phyloP scores from a whole-genome alignment of 2,797 vertebrate genomes.

The Argyrosomus regius region DNA sequence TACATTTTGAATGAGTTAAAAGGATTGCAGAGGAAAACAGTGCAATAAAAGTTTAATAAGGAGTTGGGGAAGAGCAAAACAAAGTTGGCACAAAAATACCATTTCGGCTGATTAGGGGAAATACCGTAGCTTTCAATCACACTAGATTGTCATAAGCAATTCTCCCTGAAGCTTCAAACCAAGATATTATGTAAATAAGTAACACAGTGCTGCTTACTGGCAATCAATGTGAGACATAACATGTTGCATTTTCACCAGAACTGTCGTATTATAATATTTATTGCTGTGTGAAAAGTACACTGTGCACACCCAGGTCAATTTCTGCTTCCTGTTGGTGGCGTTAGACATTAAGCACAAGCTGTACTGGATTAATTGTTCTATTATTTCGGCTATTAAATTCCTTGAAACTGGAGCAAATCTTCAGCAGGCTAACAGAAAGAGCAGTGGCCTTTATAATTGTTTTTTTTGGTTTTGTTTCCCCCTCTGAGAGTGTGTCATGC shows the following conservation, averaged over 20 bases:
- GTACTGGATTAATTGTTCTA: not conserved
- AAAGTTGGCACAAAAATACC: constrained; percentile 57
- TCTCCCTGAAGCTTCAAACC: constrained; percentile 28
- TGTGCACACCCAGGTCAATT: not conserved
- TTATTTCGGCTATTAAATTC: constrained; percentile 16
- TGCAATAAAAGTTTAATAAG: constrained; percentile 70
- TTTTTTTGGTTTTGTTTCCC: not conserved
- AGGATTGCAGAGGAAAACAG: constrained; percentile 52
- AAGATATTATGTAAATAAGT: constrained; percentile 27
- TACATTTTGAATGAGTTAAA: constrained; percentile 65
- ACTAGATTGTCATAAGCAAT: constrained; percentile 24
- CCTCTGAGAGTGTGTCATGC: constrained; percentile 34
- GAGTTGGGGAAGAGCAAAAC: constrained; percentile 32
- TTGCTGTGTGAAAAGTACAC: constrained; percentile 11
- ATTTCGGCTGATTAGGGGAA: constrained; percentile 59
- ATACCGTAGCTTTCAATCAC: constrained; percentile 21
- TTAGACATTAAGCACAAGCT: not conserved
- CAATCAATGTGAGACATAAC: constrained; percentile 23
- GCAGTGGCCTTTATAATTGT: constrained; percentile 36
- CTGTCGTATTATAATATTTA: not conserved
- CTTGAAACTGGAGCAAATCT: constrained; percentile 26
- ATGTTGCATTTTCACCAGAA: constrained; percentile 15
- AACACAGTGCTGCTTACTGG: constrained; percentile 7
- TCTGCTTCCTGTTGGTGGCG: not conserved
- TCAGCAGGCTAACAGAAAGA: constrained; percentile 33